These are phyloP conservation scores for Entomyzon cyanotis DNA, from an alignment of 2,113 vertebrate genomes.

Conservation along the genomic window DNA sequence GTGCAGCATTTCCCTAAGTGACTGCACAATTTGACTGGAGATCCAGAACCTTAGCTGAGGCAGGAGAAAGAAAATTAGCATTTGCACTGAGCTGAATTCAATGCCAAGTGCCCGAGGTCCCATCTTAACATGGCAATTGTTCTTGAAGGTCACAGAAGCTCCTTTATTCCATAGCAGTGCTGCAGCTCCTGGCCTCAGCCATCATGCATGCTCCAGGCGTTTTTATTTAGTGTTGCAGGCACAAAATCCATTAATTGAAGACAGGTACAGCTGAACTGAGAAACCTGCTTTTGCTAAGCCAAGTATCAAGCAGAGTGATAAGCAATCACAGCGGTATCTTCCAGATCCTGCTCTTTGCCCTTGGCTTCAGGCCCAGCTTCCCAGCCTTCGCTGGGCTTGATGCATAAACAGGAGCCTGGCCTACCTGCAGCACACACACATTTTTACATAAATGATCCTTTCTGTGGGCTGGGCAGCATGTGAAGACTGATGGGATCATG, in stretches of 20 bases:
- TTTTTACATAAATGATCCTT: background rate
- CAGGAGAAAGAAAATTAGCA: conserved; percentile 16
- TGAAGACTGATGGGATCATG: background rate
- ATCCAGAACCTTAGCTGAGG: background rate
- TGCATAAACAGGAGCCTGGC: background rate
- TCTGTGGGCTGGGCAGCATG: background rate
- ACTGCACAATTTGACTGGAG: background rate
- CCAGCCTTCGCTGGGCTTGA: background rate
- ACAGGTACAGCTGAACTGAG: background rate
- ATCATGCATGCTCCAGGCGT: background rate
- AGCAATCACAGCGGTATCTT: background rate
- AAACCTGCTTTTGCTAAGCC: background rate
- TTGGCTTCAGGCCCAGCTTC: conserved; percentile 44
- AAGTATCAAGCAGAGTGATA: conserved; percentile 37
- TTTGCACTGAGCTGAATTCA: conserved; percentile 13
- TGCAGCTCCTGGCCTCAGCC: background rate
- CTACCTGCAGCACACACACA: background rate
- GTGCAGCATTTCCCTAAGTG: background rate
- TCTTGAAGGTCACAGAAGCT: conserved; percentile 46
- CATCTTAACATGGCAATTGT: background rate
- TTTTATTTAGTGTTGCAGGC: conserved; percentile 2
- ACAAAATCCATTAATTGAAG: background rate
- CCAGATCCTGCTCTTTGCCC: conserved; percentile 14
- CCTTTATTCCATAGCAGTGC: background rate
- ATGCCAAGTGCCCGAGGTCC: conserved; percentile 40